Conservation (phyloP, 2,888 invertebrate genomes). For the Acronicta alni region DNA sequence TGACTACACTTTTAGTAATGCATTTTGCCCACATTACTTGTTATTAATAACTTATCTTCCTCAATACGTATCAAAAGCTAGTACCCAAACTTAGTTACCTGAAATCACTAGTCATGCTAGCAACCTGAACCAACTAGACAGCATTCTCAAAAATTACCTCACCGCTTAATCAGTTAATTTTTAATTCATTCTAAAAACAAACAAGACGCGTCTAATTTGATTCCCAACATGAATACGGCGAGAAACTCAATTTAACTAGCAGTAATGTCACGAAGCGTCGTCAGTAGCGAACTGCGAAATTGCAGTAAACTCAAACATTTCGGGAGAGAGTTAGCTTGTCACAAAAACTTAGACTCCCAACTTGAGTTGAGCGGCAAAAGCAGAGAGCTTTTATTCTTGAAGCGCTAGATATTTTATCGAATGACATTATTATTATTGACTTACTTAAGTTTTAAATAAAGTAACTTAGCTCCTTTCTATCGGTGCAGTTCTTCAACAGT, state of each 20-base stretch:
- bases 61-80: too few species aligned
- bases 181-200: constrained; percentile 17
- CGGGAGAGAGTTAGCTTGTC: constrained; percentile 75
- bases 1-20: too few species aligned
- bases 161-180: not conserved
- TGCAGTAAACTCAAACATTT: constrained; percentile 74
- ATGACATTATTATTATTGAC: not conserved
- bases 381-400: constrained; percentile 29
- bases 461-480: too few species aligned
- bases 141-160: not conserved
- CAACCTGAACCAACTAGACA: not conserved
- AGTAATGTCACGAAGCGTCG: constrained; percentile 57
- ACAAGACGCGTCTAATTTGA: constrained; percentile 54
- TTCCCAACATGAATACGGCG: constrained; percentile 54
- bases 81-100: too few species aligned
- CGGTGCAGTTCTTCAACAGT: too few species aligned
- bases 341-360: constrained; percentile 76
- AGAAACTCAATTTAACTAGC: constrained; percentile 65
- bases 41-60: too few species aligned
- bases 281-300: constrained; percentile 67
- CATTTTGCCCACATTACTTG: too few species aligned
- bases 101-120: too few species aligned
- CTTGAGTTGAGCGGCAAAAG: constrained; percentile 37
- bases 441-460: too few species aligned
- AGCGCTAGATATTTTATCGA: constrained; percentile 18